Evolutionary conservation across 2,888 invertebrate species (phyloP).

Genomic region (Drosophila meridiana): DNA sequence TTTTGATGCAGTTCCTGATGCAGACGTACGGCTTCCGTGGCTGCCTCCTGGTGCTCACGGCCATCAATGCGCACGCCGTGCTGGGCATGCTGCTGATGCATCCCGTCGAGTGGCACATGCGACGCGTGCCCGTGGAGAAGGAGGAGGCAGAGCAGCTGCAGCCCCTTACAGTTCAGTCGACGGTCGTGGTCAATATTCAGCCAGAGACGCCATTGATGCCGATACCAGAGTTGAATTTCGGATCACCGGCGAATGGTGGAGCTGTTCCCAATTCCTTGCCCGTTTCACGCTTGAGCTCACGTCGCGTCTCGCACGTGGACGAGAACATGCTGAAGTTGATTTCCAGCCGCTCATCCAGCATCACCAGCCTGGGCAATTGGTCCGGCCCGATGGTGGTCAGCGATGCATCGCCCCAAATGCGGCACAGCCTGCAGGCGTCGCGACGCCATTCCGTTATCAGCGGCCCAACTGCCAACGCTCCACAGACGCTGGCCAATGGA

Average conservation of each 20-base stretch:
- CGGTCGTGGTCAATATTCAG: slow-evolving; percentile 56
- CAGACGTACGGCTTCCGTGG: slow-evolving; percentile 89
- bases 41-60: slow-evolving; percentile 89
- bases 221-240: slow-evolving; percentile 35
- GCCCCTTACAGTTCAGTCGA: not conserved
- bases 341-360: slow-evolving; percentile 81
- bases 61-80: slow-evolving; percentile 88
- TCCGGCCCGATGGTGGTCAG: slow-evolving; percentile 82
- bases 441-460: slow-evolving; percentile 56
- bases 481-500: slow-evolving; percentile 1
- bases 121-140: slow-evolving; percentile 82
- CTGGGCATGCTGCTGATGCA: slow-evolving; percentile 90
- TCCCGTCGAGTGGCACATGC: slow-evolving; percentile 90
- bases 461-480: not conserved
- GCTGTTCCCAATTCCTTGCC: slow-evolving; percentile 13
- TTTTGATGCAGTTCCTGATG: slow-evolving; percentile 87
- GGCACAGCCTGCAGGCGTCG: slow-evolving; percentile 69
- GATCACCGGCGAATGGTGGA: not conserved
- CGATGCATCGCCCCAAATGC: slow-evolving; percentile 80
- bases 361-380: slow-evolving; percentile 84
- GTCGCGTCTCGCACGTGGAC: slow-evolving; percentile 56
- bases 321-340: slow-evolving; percentile 54
- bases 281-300: slow-evolving; percentile 36
- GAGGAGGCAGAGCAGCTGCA: slow-evolving; percentile 73
- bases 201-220: slow-evolving; percentile 63